Evolutionary conservation across 2,797 vertebrate species (phyloP).

Genomic region (Siniperca scherzeri): DNA sequence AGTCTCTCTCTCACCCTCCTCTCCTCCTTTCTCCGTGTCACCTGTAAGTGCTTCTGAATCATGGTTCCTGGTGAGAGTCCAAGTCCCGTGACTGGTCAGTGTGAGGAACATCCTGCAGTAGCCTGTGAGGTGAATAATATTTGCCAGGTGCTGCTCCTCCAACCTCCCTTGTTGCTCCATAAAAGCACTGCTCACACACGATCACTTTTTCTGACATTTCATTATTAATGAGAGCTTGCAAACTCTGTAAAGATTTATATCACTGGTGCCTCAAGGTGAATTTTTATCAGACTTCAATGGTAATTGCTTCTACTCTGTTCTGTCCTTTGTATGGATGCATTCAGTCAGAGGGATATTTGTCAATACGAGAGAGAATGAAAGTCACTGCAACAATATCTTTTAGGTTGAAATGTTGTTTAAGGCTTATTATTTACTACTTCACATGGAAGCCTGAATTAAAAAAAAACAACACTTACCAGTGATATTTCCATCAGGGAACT

Average conservation of each 20-base stretch:
- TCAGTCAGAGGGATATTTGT: slow-evolving; percentile 40
- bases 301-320: slow-evolving; percentile 34
- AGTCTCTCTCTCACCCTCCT: slow-evolving; percentile 15
- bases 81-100: slow-evolving; percentile 54
- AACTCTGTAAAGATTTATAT: slow-evolving; percentile 50
- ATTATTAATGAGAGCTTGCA: slow-evolving; percentile 56
- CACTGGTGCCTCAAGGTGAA: slow-evolving; percentile 56
- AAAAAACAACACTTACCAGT: not conserved
- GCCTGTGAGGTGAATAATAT: slow-evolving; percentile 65
- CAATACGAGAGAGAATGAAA: slow-evolving; percentile 14
- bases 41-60: slow-evolving; percentile 74
- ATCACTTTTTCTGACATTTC: slow-evolving; percentile 56
- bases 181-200: slow-evolving; percentile 41
- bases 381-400: not conserved
- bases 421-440: slow-evolving; percentile 19
- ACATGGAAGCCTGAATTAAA: slow-evolving; percentile 4
- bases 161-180: slow-evolving; percentile 42
- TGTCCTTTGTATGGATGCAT: slow-evolving; percentile 41
- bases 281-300: slow-evolving; percentile 57
- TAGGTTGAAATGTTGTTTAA: slow-evolving; percentile 9
- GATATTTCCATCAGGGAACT: not conserved
- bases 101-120: slow-evolving; percentile 66
- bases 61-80: slow-evolving; percentile 58
- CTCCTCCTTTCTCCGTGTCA: slow-evolving; percentile 49
- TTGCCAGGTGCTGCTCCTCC: slow-evolving; percentile 60